Evolutionary conservation across 2,113 vertebrate species (phyloP), one percentile per base, ranked within the genome.

Genomic region (Regulus satrapa): DNA sequence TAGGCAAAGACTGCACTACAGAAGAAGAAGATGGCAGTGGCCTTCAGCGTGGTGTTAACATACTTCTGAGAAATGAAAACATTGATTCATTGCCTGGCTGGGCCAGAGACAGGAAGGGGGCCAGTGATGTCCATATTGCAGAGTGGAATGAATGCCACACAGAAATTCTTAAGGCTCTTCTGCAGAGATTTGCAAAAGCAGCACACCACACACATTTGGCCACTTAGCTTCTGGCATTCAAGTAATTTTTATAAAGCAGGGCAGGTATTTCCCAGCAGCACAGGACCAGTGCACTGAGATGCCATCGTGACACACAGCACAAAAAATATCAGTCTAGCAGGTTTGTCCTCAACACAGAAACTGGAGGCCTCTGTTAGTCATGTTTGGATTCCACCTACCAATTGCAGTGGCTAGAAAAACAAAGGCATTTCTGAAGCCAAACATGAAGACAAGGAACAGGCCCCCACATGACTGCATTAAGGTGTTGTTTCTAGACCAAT

Each of bases 61-160:
- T 19, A 73, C 18, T 88, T 85, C 58, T 94, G 62, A 89, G 86
- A 92, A 94, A 84, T 59, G 38, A 94, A 95, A 91, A 74, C 72
- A 90, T 14, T 69, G 54, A 91, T 91, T 96, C 31, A 72, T 64
- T 67, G 73, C 58, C 87, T 91, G 48, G 20, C 76, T 59, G 25
- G 29, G 59, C 41, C 52, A 32, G 36, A 7, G 3, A 73, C 45
- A 95, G 89, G 83, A 92, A 59, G 31, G 48, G 32, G n/a, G 86
- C 40, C 83, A 87, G 36, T 25, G 20, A 59, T 77, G 80, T 67
- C 76, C 34, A 5, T 40, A 66, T 1, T 71, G 46, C 62, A 67
- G n/a, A 56, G 74, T 17, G 36, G 69, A 89, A 94, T 76, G 74
- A 79, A 93, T 82, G 67, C 62, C 74, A 85, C 41, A 58, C n/a